Evolutionary conservation across 2,888 invertebrate genomes (phyloP), one percentile per base, ranked within the genome.

Genomic region (Steromphala cineraria): DNA sequence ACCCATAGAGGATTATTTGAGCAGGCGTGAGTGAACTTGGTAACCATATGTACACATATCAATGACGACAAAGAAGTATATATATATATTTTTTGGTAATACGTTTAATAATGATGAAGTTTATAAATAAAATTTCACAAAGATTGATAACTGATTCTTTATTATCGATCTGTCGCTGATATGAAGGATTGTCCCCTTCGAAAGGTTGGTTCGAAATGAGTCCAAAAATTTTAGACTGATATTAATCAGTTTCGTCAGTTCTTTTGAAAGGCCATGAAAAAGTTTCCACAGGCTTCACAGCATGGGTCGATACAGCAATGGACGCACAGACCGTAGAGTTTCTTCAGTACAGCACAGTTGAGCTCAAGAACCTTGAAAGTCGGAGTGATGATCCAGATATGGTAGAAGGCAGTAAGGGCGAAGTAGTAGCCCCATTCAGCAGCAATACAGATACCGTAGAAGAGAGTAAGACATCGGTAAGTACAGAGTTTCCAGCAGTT

Each of bases 311-410:
- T 28, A 13, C 82, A 84, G 62, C 87, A 88, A 75, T 96, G 96
- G 91, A 96, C 78, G 55, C 89, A 86, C 28, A 83, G 71, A 8
- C 96, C 93, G 94, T 95, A 80, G 36, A 87, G 52, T 46, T 82
- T 85, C 85, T 86, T 83, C 74, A 84, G 10, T 53, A 82, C 86
- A 13, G 85, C 86, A 67, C 88, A 86, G 90, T 95, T 95, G 89
- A 96, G 95, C 93, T 95, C 96, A 92, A 95, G 94, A 83, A 93
- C 94, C 81, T 96, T 94, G 75, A 96, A 93, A 82, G 95, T 95
- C 0, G 96, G 96, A 0, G 95, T 95, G 24, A 95, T 94, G 90
- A 96, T 96, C 96, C 96, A 96, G 89, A 96, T 96, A 94, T 96
- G 96, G 24, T 78, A 17, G 80, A 89, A 88, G 1, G 96, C 95